These are phyloP conservation scores for Brachionus asplanchnoidis DNA, from an alignment of 1,140 invertebrate species.

Conservation along the genomic window DNA sequence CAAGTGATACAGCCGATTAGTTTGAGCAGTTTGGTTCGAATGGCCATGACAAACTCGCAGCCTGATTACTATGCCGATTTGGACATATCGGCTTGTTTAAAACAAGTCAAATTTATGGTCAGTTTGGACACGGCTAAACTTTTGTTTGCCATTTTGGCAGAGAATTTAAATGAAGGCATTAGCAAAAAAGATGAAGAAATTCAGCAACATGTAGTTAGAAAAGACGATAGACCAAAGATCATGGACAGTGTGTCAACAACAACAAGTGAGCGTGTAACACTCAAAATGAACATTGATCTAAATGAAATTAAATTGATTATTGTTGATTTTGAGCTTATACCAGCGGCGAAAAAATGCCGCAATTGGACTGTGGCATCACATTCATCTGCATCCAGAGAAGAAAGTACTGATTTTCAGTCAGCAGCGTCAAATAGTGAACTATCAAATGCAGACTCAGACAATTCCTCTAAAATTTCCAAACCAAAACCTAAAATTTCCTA, in stretches of 20 bases:
- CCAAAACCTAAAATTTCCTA: not conserved
- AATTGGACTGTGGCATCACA: not conserved
- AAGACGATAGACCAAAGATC: not conserved
- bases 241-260: not conserved
- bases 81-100: not conserved
- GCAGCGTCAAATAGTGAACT: constrained; percentile 54
- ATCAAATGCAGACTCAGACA: constrained; percentile 62
- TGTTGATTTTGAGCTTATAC: not conserved
- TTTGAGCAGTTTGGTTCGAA: not conserved
- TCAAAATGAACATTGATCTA: constrained; percentile 8
- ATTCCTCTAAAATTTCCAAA: constrained; percentile 59
- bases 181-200: not conserved
- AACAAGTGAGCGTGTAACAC: not conserved
- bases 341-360: not conserved
- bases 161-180: constrained; percentile 36
- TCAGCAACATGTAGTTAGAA: not conserved
- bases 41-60: not conserved
- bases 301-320: constrained; percentile 23
- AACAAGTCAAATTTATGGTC: not conserved
- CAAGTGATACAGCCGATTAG: constrained; percentile 5
- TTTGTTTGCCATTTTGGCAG: constrained; percentile 25
- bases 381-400: not conserved
- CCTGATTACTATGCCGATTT: not conserved
- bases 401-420: constrained; percentile 44
- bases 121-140: not conserved